Conservation (phyloP, 1,140 invertebrate species). For the Sinonovacula constricta region DNA sequence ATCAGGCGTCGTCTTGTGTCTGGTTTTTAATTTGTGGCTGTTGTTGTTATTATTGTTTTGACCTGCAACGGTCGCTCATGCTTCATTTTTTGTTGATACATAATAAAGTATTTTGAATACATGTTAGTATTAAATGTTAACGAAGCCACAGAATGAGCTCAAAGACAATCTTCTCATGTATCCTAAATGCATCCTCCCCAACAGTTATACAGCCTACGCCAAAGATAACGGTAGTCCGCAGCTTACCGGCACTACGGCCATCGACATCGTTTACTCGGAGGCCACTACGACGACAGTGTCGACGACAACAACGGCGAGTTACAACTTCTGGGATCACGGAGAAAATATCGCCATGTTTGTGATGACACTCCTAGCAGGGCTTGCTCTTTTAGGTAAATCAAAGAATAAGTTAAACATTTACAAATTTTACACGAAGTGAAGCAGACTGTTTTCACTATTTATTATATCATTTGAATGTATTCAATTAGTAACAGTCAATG, state of each 20-base stretch:
- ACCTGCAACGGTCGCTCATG: neutral
- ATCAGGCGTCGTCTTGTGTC: too few relatives aligned
- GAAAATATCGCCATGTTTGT: slow-evolving; percentile 36
- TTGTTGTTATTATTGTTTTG: neutral
- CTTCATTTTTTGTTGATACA: neutral
- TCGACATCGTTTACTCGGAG: slow-evolving; percentile 15
- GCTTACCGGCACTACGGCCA: neutral
- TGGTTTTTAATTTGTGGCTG: neutral
- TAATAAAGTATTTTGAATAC: neutral
- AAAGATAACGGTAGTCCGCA: slow-evolving; percentile 16
- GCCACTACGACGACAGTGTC: slow-evolving; percentile 9
- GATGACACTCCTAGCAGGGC: slow-evolving; percentile 7
- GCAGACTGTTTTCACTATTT: too few relatives aligned
- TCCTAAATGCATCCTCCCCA: neutral
- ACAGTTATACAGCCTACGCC: neutral
- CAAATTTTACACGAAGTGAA: too few relatives aligned
- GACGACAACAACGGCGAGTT: slow-evolving; percentile 19
- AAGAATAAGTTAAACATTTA: too few relatives aligned
- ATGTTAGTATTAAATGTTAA: neutral
- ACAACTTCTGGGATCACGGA: slow-evolving; percentile 34
- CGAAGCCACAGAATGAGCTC: neutral
- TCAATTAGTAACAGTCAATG: too few relatives aligned
- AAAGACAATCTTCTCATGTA: neutral
- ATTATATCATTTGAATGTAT: too few relatives aligned
- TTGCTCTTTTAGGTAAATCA: too few relatives aligned